These are phyloP conservation scores for Apomyelois bistriatella DNA, from an alignment of 2,888 invertebrate species.

Conservation along the genomic window DNA sequence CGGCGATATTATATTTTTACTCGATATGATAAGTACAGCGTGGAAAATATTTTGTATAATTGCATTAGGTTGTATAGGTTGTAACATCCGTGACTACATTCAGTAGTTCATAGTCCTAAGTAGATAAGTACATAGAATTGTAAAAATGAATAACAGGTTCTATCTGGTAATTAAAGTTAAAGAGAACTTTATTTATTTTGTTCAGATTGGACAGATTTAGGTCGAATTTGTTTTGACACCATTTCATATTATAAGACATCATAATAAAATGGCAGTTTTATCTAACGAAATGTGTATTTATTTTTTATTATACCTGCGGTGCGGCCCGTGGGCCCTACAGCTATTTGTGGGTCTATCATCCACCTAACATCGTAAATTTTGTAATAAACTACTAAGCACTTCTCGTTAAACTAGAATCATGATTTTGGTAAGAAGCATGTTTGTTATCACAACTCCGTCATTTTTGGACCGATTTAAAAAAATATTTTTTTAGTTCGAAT, in stretches of 20 bases:
- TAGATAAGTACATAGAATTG: slow-evolving; percentile 51
- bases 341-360: too few species aligned
- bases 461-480: too few species aligned
- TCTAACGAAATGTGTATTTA: slow-evolving; percentile 40
- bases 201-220: slow-evolving; percentile 55
- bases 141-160: slow-evolving; percentile 56
- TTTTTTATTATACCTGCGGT: too few species aligned
- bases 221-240: slow-evolving; percentile 51
- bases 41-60: slow-evolving; percentile 75
- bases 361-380: too few species aligned
- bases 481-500: too few species aligned
- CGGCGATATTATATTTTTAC: slow-evolving; percentile 65
- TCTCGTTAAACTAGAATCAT: too few species aligned
- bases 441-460: too few species aligned
- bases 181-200: slow-evolving; percentile 67
- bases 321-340: too few species aligned
- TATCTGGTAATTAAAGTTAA: slow-evolving; percentile 56
- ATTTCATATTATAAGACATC: slow-evolving; percentile 54
- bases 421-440: too few species aligned
- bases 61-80: slow-evolving; percentile 75
- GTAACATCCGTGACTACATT: slow-evolving; percentile 43
- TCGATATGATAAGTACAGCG: slow-evolving; percentile 55
- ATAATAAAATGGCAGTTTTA: slow-evolving; percentile 63
- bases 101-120: slow-evolving; percentile 48
- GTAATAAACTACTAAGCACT: too few species aligned